Base-by-base conservation (phyloP, 2,888 invertebrate species). In the Camponotus fellah region DNA sequence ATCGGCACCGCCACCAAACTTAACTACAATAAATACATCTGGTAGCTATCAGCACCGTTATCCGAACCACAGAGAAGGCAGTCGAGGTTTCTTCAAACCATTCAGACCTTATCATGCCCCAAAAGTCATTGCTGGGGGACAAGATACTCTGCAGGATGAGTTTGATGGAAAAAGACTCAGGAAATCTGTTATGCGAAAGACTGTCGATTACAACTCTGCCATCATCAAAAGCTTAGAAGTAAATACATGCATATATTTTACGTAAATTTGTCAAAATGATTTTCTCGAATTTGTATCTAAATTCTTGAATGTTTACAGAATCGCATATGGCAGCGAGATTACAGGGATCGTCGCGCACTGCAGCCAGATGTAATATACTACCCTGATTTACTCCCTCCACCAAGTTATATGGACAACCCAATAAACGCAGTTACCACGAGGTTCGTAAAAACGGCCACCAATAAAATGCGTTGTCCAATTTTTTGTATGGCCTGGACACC, bases 401-500 rank as follows among this genome's bases (percentile, higher is more conserved):
- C 98, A n/a, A 97, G 98, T 91, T 98, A 98, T 94, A 96, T 97
- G 72, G 98, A 99, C 94, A 99, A 99, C 95, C 98, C 99, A 4
- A 99, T 99, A 90, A 99, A 99, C 96, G 98, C 99, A 89, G 98
- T 99, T 17, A 98, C 99, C 5, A 98, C 98, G 64, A 96, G 99
- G 93, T 99, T 99, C 95, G 99, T 99, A 9, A 98, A 99, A 95
- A 99, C 99, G n/a, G 99, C 99, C 10, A 99, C 99, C 80, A 99
- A 99, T 95, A 99, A 99, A 96, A 99, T 99, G 97, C 96, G 99
- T 91, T 99, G 99, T 95, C 99, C 99, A 0, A 99, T 99, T 92
- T 99, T 99, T 95, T 99, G 99, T 92, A 97, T 99, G 94, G 98
- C 99, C 17, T 99, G 99, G 99, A 99, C 99, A 8, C 99, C 99